phyloP scores from a whole-genome alignment of 2,797 vertebrate genomes.

The Crocodylus rhombifer region DNA sequence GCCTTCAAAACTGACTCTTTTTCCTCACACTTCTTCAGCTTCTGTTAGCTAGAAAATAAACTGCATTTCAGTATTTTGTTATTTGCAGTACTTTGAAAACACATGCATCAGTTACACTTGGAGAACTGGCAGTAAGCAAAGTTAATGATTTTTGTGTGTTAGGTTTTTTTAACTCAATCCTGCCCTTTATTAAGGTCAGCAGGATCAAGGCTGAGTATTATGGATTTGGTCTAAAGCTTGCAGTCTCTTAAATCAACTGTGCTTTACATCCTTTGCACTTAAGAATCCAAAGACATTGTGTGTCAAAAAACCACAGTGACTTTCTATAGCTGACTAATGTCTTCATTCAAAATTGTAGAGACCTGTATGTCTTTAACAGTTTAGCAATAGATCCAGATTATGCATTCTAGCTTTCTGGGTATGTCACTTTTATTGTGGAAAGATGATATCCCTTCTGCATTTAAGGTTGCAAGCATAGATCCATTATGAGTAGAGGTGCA shows the following conservation, averaged over 20 bases:
- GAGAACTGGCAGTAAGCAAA: neutral
- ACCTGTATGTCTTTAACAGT: accelerated
- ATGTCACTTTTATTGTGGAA: accelerated
- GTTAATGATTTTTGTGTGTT: neutral
- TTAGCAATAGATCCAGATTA: neutral
- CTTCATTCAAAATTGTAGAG: neutral
- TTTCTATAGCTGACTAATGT: neutral
- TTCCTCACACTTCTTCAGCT: neutral
- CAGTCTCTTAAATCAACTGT: neutral
- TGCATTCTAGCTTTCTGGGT: neutral
- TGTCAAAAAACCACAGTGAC: neutral
- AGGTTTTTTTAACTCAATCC: neutral
- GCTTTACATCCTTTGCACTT: neutral
- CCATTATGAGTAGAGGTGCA: neutral
- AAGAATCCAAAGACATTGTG: too few relatives aligned
- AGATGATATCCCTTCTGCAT: neutral
- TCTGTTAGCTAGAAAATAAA: neutral
- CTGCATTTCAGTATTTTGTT: neutral
- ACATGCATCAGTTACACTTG: neutral
- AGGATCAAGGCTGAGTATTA: neutral
- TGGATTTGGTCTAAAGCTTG: neutral
- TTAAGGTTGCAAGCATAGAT: neutral
- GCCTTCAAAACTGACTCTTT: neutral
- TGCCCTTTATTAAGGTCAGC: neutral
- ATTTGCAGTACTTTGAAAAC: neutral